Evolutionary conservation across 35 echinoderm and acorn worm genomes (phyloP).

Genomic region (Heliocidaris tuberculata): DNA sequence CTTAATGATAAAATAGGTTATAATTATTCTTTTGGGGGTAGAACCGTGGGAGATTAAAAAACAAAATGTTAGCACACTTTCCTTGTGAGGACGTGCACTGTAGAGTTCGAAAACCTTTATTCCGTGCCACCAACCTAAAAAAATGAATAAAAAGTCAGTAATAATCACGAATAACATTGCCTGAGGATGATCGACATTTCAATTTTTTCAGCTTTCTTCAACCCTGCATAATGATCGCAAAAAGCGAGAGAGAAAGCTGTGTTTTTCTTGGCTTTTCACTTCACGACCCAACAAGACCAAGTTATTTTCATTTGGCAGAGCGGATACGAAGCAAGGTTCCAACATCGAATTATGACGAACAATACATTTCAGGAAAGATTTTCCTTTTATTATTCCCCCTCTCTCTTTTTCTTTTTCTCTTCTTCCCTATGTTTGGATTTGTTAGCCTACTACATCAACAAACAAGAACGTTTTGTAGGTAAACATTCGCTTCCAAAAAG

Average conservation of each 20-base stretch:
- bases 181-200: background rate
- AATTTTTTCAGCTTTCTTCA: conserved; percentile 3
- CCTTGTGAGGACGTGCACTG: too few species aligned
- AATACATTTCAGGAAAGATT: conserved; percentile 16
- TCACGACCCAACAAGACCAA: background rate
- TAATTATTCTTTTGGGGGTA: too few species aligned
- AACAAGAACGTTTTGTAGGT: conserved; percentile 48
- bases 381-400: background rate
- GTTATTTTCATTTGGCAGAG: conserved; percentile 46
- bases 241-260: background rate
- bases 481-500: conserved; percentile 42
- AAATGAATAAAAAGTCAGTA: conserved; percentile 17
- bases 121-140: background rate
- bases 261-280: conserved; percentile 5
- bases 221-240: background rate
- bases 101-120: background rate
- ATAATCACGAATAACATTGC: conserved; percentile 18
- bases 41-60: too few species aligned
- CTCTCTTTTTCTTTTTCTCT: background rate
- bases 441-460: conserved; percentile 15
- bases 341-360: conserved; percentile 11
- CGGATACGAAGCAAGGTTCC: background rate
- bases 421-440: conserved; percentile 7
- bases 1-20: too few species aligned
- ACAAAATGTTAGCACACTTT: too few species aligned